Conservation (phyloP, 2,888 invertebrate genomes). For the Ennomos fuscantarius region DNA sequence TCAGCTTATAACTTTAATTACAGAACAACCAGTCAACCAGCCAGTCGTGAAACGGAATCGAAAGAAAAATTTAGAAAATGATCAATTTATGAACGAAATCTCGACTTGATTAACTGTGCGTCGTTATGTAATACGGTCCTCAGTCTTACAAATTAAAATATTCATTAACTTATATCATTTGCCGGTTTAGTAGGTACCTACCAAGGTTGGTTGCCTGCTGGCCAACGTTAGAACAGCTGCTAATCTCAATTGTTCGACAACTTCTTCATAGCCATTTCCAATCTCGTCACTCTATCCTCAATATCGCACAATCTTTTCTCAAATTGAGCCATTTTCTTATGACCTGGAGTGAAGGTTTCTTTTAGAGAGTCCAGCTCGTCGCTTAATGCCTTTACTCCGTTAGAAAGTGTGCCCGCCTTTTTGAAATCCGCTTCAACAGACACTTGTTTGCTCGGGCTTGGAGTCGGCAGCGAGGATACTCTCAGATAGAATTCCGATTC, state of each 20-base stretch:
- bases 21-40: too few relatives aligned
- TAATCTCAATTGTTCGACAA: not conserved
- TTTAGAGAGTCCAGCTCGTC: slow-evolving; percentile 47
- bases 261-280: slow-evolving; percentile 40
- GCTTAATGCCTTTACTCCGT: slow-evolving; percentile 45
- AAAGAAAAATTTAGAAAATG: too few relatives aligned
- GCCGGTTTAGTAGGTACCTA: too few relatives aligned
- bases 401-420: slow-evolving; percentile 17
- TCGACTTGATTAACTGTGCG: too few relatives aligned
- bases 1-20: too few relatives aligned
- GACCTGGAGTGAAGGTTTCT: slow-evolving; percentile 20
- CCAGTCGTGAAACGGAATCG: too few relatives aligned
- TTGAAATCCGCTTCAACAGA: slow-evolving; percentile 18
- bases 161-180: too few relatives aligned
- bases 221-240: slow-evolving; percentile 1
- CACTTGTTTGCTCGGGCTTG: slow-evolving; percentile 19
- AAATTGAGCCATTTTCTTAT: slow-evolving; percentile 45
- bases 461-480: slow-evolving; percentile 34
- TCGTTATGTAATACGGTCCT: too few relatives aligned
- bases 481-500: slow-evolving; percentile 60
- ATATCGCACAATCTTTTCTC: slow-evolving; percentile 45
- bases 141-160: too few relatives aligned
- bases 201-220: too few relatives aligned
- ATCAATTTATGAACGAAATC: too few relatives aligned
- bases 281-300: slow-evolving; percentile 46